Percentiles rank a stretch among this genome's conserved stretches.
Conservation (phyloP, 2,797 vertebrate genomes). For the Kryptopterus vitreolus region DNA sequence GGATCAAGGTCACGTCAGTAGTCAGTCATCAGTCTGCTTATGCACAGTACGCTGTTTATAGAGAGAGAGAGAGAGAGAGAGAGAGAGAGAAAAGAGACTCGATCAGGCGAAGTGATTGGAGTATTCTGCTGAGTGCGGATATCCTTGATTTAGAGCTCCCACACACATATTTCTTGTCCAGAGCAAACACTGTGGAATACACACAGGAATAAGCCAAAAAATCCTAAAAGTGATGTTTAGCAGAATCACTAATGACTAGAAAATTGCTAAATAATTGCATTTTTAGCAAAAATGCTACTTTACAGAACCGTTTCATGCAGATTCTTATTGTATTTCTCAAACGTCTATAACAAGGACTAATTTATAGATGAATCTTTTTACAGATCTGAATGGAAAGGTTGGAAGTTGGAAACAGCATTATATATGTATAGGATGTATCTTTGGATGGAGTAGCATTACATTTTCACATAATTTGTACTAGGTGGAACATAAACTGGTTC, state of each 20-base stretch:
- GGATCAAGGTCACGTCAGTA: constrained; percentile 5
- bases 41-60: constrained; percentile 6
- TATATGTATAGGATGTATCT: too few species aligned
- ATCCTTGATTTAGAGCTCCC: constrained; percentile 20
- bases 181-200: background rate
- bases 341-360: too few species aligned
- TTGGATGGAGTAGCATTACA: too few species aligned
- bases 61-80: background rate
- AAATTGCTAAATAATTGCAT: background rate
- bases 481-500: too few species aligned
- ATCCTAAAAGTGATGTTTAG: background rate
- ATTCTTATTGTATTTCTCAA: too few species aligned
- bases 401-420: too few species aligned
- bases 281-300: background rate
- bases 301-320: too few species aligned
- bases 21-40: constrained; percentile 16
- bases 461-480: too few species aligned
- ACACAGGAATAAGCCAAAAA: background rate
- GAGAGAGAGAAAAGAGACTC: background rate
- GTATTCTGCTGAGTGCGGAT: constrained; percentile 16
- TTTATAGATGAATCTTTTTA: too few species aligned
- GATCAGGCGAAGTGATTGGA: background rate
- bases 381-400: too few species aligned
- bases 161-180: constrained; percentile 25
- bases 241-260: background rate